Base-by-base conservation (phyloP, 2,113 vertebrate genomes). In the Atrichornis clamosus region DNA sequence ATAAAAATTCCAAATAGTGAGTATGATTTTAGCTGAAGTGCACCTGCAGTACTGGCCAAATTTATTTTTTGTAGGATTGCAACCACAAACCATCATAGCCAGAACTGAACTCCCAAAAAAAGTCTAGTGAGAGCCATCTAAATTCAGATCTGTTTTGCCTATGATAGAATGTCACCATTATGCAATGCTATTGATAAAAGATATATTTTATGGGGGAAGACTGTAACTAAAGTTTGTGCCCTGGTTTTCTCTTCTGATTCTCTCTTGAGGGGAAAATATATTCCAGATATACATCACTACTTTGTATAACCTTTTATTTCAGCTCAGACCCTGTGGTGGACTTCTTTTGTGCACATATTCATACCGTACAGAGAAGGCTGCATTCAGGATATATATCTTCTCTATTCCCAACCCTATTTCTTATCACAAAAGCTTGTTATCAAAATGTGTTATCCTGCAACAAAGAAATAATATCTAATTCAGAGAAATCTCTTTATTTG, bases 401-500 rank as follows among this genome's bases (percentile, higher is more conserved):
- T 74, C 30, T 84, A 19, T 58, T 83, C 70, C 37, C 46, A 87
- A 37, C 17, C 14, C 28, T 89, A 49, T 33, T 41, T 92, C 84
- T n/a, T 80, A 90, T 86, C 69, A 72, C 52, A 75, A 67, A 95
- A 94, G 20, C 9, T 86, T 68, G 95, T 92, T 73, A 65, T 92
- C 20, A 95, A 46, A 94, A 30, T 22, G 6, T 63, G 32, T 68
- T 78, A 63, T 60, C 62, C 32, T 79, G 42, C 41, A 93, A 59
- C 56, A 91, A 70, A 60, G 26, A 70, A 75, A 76, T 87, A 60
- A 17, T 35, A 68, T 79, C 74, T 91, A 19, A 52, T 59, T 84
- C 73, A 67, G 37, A 58, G 42, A 94, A 91, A 60, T 73, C 13
- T 91, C 64, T 83, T 89, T 82, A 82, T 89, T 60, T 91, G 69